Percentiles rank a stretch among this genome's conserved stretches.
These are phyloP conservation scores for Conus betulinus DNA, from an alignment of 1,140 invertebrate genomes.

Conservation along the genomic window DNA sequence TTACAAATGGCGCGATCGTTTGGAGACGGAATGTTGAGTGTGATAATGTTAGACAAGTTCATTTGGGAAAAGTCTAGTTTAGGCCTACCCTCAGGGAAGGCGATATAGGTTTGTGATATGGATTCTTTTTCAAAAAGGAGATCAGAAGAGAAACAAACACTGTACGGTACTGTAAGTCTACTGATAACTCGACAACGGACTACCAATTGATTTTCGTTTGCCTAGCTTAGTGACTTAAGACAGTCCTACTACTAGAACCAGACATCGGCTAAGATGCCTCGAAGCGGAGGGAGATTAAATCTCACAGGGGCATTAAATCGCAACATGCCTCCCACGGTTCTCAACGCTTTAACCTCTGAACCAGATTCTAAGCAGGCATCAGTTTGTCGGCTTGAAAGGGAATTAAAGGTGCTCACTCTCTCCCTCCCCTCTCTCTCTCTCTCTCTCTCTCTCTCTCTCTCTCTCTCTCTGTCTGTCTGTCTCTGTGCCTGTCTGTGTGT, in stretches of 20 bases:
- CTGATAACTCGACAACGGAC: too few relatives aligned
- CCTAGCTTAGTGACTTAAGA: too few relatives aligned
- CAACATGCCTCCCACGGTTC: constrained; percentile 14
- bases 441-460: background rate
- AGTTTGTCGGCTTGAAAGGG: constrained; percentile 42
- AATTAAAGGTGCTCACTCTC: constrained; percentile 43
- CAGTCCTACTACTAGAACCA: too few relatives aligned
- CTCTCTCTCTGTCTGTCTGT: background rate
- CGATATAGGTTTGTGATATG: too few relatives aligned
- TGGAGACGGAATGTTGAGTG: background rate
- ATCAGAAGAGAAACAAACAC: too few relatives aligned
- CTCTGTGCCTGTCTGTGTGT: background rate
- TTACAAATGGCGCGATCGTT: constrained; percentile 30
- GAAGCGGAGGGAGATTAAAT: constrained; percentile 25
- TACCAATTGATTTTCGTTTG: too few relatives aligned
- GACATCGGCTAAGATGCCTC: background rate
- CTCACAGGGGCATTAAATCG: constrained; percentile 26
- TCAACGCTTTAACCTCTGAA: background rate
- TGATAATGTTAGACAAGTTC: background rate
- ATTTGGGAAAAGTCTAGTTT: too few relatives aligned
- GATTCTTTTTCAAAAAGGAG: too few relatives aligned
- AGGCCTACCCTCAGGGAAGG: too few relatives aligned
- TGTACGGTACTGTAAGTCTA: too few relatives aligned
- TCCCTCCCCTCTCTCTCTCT: too few relatives aligned
- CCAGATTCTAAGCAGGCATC: constrained; percentile 34